Evolutionary conservation across 2,888 invertebrate species (phyloP).

Genomic region (Noctua janthina): DNA sequence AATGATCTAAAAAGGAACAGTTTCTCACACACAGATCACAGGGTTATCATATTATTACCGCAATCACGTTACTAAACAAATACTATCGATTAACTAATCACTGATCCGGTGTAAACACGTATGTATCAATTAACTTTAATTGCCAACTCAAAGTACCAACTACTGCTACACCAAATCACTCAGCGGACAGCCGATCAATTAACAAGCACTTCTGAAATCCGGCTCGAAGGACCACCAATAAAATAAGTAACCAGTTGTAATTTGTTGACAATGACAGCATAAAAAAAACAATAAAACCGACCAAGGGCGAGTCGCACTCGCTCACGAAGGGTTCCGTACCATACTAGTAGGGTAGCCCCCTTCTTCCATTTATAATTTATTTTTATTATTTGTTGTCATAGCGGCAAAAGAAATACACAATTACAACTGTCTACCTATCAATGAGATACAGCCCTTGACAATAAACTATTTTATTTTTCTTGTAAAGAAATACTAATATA

Average conservation of each 20-base stretch:
- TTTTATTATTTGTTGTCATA: no score
- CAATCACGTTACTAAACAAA: neutral
- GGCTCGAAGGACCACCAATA: neutral
- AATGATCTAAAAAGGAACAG: neutral
- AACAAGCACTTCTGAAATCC: neutral
- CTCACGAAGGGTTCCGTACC: no score
- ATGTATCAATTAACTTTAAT: neutral
- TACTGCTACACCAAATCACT: neutral
- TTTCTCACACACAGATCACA: neutral
- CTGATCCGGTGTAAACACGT: neutral
- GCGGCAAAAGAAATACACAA: no score
- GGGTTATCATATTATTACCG: constrained; percentile 8
- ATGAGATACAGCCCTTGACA: neutral
- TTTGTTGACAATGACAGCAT: neutral
- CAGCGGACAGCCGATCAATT: neutral
- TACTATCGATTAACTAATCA: neutral
- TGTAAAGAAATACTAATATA: neutral
- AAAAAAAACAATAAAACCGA: no score
- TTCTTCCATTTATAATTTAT: no score
- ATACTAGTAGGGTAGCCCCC: no score
- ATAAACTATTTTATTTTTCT: neutral
- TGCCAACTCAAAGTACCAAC: neutral
- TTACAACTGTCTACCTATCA: no score
- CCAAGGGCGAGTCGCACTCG: no score
- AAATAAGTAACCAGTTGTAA: neutral